Evolutionary conservation across 2,888 invertebrate species (phyloP).

Genomic region (Xylota segnis): DNA sequence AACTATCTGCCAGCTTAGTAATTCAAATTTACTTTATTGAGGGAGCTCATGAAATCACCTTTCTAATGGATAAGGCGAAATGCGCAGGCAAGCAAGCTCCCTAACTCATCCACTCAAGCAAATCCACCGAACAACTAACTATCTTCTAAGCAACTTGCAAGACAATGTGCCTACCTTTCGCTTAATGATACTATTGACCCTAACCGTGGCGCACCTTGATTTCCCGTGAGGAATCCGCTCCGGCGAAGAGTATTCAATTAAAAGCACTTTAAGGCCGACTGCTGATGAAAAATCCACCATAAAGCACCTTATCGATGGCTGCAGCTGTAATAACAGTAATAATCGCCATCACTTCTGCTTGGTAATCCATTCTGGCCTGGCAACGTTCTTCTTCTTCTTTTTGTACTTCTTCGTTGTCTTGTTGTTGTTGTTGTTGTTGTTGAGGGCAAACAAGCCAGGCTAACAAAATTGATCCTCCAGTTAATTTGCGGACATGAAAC

Average conservation of each 20-base stretch:
- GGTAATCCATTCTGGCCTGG: constrained; percentile 55
- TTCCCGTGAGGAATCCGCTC: constrained; percentile 38
- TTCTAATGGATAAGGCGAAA: constrained; percentile 61
- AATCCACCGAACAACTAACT: constrained; percentile 25
- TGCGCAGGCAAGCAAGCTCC: constrained; percentile 22
- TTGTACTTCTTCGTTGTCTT: neutral
- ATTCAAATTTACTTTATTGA: constrained; percentile 68
- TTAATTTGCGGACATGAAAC: constrained; percentile 75
- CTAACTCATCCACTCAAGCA: constrained; percentile 36
- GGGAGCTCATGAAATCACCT: constrained; percentile 64
- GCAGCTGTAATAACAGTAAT: constrained; percentile 75
- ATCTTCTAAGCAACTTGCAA: constrained; percentile 36
- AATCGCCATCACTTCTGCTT: constrained; percentile 76
- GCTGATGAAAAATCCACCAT: constrained; percentile 74
- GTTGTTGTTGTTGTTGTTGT: constrained; percentile 1
- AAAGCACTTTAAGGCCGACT: constrained; percentile 72
- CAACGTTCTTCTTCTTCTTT: constrained; percentile 30
- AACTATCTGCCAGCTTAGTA: constrained; percentile 43
- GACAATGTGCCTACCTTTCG: constrained; percentile 65
- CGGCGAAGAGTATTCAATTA: constrained; percentile 69
- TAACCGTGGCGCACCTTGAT: constrained; percentile 71
- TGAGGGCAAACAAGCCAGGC: constrained; percentile 23
- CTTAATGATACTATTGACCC: constrained; percentile 75
- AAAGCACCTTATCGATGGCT: constrained; percentile 75
- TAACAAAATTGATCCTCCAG: constrained; percentile 70